These are phyloP conservation scores for Drepana falcataria DNA, from an alignment of 2,888 invertebrate genomes.

Conservation along the genomic window DNA sequence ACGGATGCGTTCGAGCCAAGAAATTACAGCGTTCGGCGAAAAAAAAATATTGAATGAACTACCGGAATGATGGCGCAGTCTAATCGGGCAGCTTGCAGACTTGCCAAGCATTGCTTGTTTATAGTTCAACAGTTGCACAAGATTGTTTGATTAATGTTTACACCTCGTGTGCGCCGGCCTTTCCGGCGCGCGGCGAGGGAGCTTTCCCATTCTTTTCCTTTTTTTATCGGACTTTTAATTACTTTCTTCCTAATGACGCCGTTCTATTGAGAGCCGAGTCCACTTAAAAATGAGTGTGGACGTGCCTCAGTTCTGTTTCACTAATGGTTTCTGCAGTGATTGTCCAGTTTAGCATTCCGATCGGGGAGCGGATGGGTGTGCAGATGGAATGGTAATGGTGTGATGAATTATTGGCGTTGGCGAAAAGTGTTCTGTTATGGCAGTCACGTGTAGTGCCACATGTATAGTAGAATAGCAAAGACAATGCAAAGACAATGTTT, in stretches of 20 bases:
- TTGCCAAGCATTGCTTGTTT: conserved; percentile 68
- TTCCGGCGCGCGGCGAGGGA: conserved; percentile 16
- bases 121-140: conserved; percentile 60
- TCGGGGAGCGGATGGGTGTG: conserved; percentile 5
- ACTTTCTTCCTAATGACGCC: conserved; percentile 67
- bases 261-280: conserved; percentile 54
- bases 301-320: conserved; percentile 61
- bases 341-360: conserved; percentile 14
- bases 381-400: conserved; percentile 6
- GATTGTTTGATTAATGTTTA: conserved; percentile 49
- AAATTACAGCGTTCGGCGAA: conserved; percentile 76
- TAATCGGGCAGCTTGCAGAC: conserved; percentile 61
- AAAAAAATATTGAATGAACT: conserved; percentile 78
- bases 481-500: conserved; percentile 5
- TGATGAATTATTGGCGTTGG: conserved; percentile 20
- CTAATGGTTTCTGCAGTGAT: conserved; percentile 26
- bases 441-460: conserved; percentile 5
- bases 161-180: conserved; percentile 20
- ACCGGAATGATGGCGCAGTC: conserved; percentile 68
- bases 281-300: conserved; percentile 58
- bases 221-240: conserved; percentile 71
- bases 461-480: conserved; percentile 11
- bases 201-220: conserved; percentile 35
- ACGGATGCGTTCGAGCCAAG: conserved; percentile 78
- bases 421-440: conserved; percentile 16